These are phyloP conservation scores for Microchirus variegatus DNA, from an alignment of 2,797 vertebrate genomes.

Conservation along the genomic window DNA sequence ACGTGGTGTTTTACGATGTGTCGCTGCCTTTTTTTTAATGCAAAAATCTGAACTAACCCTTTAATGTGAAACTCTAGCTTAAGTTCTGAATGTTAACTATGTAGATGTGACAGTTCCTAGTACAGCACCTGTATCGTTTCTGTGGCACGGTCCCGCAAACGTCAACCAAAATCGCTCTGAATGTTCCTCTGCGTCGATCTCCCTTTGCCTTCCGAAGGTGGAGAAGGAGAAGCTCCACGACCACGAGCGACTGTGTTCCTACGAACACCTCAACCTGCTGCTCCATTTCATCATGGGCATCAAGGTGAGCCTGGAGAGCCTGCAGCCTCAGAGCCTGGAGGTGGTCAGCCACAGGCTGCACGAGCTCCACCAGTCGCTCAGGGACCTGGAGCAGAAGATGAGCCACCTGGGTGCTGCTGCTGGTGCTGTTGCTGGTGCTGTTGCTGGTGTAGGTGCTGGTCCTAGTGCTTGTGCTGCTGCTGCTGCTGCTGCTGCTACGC, in stretches of 20 bases:
- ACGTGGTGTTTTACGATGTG: no score
- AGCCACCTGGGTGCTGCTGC: conserved; percentile 69
- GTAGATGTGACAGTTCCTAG: no score
- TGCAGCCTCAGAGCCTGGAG: conserved; percentile 85
- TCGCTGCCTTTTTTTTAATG: no score
- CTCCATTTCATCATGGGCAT: conserved; percentile 89
- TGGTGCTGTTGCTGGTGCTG: background rate
- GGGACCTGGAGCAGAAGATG: conserved; percentile 83
- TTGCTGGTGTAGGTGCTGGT: conserved; percentile 39
- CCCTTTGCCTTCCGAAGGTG: conserved; percentile 78
- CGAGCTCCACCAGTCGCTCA: conserved; percentile 82
- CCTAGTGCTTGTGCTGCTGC: no score
- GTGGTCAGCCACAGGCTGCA: conserved; percentile 82
- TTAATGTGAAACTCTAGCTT: no score
- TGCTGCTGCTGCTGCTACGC: no score
- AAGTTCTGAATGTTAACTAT: no score
- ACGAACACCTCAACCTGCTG: conserved; percentile 91
- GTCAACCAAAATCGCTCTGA: background rate
- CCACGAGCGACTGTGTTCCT: conserved; percentile 87
- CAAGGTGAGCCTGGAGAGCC: conserved; percentile 85
- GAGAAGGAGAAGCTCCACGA: conserved; percentile 89
- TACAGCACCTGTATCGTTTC: no score
- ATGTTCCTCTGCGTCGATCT: conserved; percentile 7
- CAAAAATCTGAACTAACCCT: no score
- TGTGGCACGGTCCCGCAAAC: background rate